These are phyloP conservation scores for Eira barbara DNA, from an alignment of 2,113 vertebrate genomes.

Conservation along the genomic window DNA sequence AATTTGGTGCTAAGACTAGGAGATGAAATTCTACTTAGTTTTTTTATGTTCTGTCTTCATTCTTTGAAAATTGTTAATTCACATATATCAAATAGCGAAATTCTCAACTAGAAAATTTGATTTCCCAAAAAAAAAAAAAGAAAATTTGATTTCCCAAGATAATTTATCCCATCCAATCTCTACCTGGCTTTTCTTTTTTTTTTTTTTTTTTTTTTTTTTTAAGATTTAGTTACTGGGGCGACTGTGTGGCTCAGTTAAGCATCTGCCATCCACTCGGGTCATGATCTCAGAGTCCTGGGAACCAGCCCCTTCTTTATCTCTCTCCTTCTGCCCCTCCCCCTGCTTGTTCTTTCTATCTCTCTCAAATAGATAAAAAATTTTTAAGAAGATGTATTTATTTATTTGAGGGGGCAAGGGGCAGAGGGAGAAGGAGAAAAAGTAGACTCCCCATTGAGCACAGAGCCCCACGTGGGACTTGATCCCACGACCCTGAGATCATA, in stretches of 20 bases:
- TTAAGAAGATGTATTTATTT: too few species aligned
- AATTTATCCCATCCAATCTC: not conserved
- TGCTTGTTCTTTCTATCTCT: too few species aligned
- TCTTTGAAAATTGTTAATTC: constrained; percentile 12
- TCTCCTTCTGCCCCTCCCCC: not conserved
- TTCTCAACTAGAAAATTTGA: not conserved
- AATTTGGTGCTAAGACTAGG: not conserved
- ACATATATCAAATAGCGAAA: not conserved
- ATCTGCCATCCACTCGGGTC: not conserved
- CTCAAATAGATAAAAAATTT: too few species aligned
- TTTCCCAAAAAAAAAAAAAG: not conserved
- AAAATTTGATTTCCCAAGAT: not conserved
- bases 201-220: too few species aligned
- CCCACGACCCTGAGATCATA: not conserved
- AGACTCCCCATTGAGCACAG: too few species aligned
- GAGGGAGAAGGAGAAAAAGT: too few species aligned
- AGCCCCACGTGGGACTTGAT: too few species aligned
- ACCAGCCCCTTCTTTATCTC: not conserved
- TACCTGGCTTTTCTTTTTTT: not conserved
- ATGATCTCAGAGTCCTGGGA: not conserved
- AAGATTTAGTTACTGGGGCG: not conserved
- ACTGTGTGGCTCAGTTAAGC: not conserved
- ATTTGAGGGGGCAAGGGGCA: too few species aligned
- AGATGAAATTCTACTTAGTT: not conserved
- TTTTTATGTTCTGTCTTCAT: not conserved